Evolutionary conservation across 2,113 vertebrate species (phyloP).

Genomic region (Microcebus griseorufus): DNA sequence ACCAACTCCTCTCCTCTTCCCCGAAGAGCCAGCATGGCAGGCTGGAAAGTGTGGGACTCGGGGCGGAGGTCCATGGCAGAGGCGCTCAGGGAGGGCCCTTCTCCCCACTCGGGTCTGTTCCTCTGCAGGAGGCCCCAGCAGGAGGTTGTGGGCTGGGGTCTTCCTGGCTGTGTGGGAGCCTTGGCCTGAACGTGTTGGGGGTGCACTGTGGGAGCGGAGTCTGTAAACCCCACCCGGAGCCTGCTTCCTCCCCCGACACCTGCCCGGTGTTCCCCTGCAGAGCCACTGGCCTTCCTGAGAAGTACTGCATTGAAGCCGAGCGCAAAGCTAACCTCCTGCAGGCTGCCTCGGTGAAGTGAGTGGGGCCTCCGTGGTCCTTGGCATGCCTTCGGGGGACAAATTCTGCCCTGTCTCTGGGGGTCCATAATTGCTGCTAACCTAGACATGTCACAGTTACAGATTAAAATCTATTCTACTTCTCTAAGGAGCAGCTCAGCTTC

Average conservation of each 20-base stretch:
- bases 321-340: conserved; percentile 75
- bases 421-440: conserved; percentile 19
- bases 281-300: conserved; percentile 89
- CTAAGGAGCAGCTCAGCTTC: not conserved
- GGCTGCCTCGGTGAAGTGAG: conserved; percentile 60
- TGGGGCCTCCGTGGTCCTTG: not conserved
- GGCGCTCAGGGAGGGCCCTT: not conserved
- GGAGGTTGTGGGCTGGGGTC: not conserved
- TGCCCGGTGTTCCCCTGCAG: not conserved
- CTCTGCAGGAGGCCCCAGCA: not conserved
- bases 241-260: not conserved
- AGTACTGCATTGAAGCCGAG: conserved; percentile 90
- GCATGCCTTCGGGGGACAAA: not conserved
- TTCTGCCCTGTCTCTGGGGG: not conserved
- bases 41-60: not conserved
- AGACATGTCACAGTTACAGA: conserved; percentile 47
- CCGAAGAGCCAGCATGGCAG: not conserved
- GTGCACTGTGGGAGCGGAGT: not conserved
- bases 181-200: not conserved
- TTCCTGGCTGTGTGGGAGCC: not conserved
- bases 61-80: fast-evolving
- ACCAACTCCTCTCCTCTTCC: not conserved
- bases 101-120: not conserved
- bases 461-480: conserved; percentile 61
- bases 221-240: not conserved